phyloP scores from a whole-genome alignment of 2,113 vertebrate genomes.

The Clupea harengus region DNA sequence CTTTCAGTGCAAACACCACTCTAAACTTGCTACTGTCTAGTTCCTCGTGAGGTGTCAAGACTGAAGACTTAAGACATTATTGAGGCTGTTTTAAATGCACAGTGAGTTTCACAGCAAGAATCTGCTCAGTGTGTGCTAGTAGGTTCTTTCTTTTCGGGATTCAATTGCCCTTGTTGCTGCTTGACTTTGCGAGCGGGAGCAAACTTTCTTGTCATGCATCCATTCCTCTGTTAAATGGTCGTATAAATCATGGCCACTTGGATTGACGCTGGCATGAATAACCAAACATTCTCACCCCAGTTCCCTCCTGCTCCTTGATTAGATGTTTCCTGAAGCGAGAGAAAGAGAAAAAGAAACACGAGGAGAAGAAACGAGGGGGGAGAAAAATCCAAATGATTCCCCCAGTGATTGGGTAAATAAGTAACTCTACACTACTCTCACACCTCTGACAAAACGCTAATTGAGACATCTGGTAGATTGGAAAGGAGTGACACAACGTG shows the following conservation, averaged over 20 bases:
- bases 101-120: background rate
- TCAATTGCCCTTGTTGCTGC: constrained; percentile 15
- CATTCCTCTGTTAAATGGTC: constrained; percentile 21
- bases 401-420: constrained; percentile 38
- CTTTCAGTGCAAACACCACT: background rate
- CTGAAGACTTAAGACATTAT: background rate
- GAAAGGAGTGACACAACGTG: constrained; percentile 3
- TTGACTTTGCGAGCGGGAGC: constrained; percentile 4
- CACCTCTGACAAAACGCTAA: constrained; percentile 38
- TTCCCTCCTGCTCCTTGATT: constrained; percentile 27
- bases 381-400: background rate
- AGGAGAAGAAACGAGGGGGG: background rate
- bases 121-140: background rate
- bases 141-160: background rate
- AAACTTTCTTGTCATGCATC: constrained; percentile 9
- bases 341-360: background rate
- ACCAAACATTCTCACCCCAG: constrained; percentile 36
- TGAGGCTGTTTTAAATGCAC: background rate
- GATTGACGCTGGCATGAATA: constrained; percentile 30
- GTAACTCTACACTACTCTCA: constrained; percentile 35
- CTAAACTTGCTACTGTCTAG: background rate
- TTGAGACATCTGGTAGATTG: constrained; percentile 39
- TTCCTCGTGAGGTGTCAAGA: background rate
- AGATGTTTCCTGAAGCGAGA: constrained; percentile 40
- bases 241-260: constrained; percentile 19